Evolutionary conservation across 2,888 invertebrate genomes (phyloP).

Genomic region (Leucophora obtusa): DNA sequence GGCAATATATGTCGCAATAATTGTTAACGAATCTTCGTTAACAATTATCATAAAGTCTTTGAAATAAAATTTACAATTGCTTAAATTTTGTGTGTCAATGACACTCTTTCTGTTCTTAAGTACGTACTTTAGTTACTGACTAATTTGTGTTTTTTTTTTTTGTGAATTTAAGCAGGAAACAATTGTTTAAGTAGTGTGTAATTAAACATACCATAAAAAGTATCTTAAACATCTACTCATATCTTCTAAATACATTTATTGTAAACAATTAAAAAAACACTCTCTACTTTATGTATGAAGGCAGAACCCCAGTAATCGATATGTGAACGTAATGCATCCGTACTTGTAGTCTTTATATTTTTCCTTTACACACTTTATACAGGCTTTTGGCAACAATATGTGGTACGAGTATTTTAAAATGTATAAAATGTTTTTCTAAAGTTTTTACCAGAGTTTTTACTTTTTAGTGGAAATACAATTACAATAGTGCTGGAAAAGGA

Average conservation of each 20-base stretch:
- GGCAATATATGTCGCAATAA: too few relatives aligned
- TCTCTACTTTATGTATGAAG: background rate
- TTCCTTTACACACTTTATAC: constrained; percentile 3
- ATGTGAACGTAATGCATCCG: constrained; percentile 22
- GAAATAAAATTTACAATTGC: too few relatives aligned
- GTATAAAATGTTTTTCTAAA: background rate
- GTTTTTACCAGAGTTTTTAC: background rate
- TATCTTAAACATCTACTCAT: background rate
- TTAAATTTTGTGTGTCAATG: too few relatives aligned
- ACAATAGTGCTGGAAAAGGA: constrained; percentile 20
- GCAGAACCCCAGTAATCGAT: constrained; percentile 33
- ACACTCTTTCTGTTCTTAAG: background rate
- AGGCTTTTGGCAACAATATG: background rate
- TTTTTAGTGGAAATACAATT: background rate
- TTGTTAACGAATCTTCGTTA: too few relatives aligned
- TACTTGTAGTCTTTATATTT: constrained; percentile 14
- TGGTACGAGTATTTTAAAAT: background rate
- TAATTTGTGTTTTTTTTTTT: background rate
- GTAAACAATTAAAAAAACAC: background rate
- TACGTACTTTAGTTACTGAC: background rate
- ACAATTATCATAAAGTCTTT: too few relatives aligned
- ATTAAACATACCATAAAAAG: constrained; percentile 18
- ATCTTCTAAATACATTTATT: background rate
- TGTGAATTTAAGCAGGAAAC: background rate
- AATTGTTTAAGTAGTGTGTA: constrained; percentile 25